A percentile compares a stretch with the other conserved stretches of the same genome.
phyloP scores from a whole-genome alignment of 2,797 vertebrate genomes.

The Mus caroli region DNA sequence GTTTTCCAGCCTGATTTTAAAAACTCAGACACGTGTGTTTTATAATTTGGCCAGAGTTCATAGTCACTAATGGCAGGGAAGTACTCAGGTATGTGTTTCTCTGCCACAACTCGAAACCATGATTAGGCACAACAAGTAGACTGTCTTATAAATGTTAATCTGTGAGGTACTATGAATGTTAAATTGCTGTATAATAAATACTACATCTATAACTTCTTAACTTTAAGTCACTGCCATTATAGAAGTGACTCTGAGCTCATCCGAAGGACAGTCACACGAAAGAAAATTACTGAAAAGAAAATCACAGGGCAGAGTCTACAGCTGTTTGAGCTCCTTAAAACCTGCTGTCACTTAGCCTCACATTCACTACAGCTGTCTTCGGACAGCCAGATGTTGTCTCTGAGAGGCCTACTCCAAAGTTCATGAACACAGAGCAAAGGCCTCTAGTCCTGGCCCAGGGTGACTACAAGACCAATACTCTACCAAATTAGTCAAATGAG shows the following conservation, averaged over 20 bases:
- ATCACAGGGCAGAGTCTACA: conserved; percentile 79
- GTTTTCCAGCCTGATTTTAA: not conserved
- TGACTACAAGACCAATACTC: conserved; percentile 78
- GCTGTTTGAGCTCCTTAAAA: conserved; percentile 86
- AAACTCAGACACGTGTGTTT: conserved; percentile 4
- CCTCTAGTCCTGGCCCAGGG: conserved; percentile 82
- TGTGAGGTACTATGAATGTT: conserved; percentile 10
- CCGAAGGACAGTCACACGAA: conserved; percentile 78
- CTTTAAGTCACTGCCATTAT: conserved; percentile 40
- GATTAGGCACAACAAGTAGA: not conserved
- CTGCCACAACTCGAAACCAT: conserved; percentile 24
- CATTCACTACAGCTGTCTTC: conserved; percentile 83
- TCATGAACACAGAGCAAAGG: conserved; percentile 82
- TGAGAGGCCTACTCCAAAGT: conserved; percentile 83
- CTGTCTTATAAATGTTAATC: conserved; percentile 51
- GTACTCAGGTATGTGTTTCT: not conserved
- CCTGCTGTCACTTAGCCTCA: conserved; percentile 69
- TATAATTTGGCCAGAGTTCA: conserved; percentile 47
- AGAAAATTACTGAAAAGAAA: conserved; percentile 76
- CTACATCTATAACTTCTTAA: conserved; percentile 44
- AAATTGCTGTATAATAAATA: not conserved
- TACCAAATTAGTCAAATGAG: conserved; percentile 72
- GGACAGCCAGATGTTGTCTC: conserved; percentile 88
- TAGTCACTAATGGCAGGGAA: not conserved
- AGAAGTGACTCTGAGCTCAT: conserved; percentile 65